Evolutionary conservation across 2,797 vertebrate species (phyloP).

Genomic region (Eptatretus atami): DNA sequence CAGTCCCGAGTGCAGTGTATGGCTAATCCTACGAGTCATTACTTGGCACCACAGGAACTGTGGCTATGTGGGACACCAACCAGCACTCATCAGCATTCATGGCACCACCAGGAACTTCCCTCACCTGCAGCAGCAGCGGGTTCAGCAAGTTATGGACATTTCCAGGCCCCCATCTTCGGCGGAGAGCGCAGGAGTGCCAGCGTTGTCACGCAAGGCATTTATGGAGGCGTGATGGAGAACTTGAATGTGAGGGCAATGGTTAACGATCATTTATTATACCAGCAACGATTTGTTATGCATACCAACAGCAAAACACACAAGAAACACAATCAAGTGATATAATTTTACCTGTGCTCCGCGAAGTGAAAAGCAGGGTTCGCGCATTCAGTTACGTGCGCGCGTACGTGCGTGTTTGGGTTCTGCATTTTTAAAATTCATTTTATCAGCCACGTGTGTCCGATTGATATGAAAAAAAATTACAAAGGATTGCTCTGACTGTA

Average conservation of each 20-base stretch:
- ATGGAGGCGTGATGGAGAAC: background rate
- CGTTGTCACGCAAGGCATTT: background rate
- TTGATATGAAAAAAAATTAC: no score
- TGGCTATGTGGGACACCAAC: background rate
- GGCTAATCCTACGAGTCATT: background rate
- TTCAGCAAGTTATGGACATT: background rate
- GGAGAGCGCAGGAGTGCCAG: background rate
- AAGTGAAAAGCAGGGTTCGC: no score
- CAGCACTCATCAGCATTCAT: constrained; percentile 2
- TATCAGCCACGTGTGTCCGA: no score
- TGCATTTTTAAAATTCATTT: no score
- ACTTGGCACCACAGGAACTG: background rate
- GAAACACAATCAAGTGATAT: no score
- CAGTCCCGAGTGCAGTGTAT: constrained; percentile 1
- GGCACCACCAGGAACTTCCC: background rate
- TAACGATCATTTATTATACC: no score
- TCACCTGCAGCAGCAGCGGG: constrained; percentile 1
- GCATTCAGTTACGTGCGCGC: no score
- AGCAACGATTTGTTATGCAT: no score
- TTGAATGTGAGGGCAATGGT: background rate
- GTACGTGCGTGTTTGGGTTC: no score
- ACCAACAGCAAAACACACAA: no score
- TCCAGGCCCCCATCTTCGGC: background rate
- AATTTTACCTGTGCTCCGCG: no score
- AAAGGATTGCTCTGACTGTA: no score